phyloP scores from a whole-genome alignment of 2,888 invertebrate species.

The Lucinisca nassula region DNA sequence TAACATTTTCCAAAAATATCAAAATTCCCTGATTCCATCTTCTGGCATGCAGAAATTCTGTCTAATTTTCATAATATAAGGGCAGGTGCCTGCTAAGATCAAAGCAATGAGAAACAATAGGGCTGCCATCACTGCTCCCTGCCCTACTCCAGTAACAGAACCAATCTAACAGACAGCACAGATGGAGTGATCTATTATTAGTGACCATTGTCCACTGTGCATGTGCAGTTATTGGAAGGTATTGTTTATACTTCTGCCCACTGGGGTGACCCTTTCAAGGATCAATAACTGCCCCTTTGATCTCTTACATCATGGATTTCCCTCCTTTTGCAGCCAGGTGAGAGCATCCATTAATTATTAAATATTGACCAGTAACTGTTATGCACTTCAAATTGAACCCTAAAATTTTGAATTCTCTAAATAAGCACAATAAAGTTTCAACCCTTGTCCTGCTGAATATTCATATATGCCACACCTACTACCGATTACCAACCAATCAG shows the following conservation, averaged over 20 bases:
- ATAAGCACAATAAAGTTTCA: no score
- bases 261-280: background rate
- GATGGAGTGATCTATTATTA: constrained; percentile 9
- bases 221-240: constrained; percentile 9
- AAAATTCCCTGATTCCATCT: background rate
- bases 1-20: constrained; percentile 8
- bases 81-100: background rate
- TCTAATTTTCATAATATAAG: background rate
- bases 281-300: constrained; percentile 49
- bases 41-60: constrained; percentile 13
- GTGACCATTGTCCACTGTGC: background rate
- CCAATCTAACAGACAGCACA: background rate
- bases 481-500: no score
- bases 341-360: background rate
- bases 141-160: background rate
- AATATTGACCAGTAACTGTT: background rate
- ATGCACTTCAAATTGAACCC: background rate
- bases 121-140: background rate
- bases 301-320: constrained; percentile 58
- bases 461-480: no score
- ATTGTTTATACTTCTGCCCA: constrained; percentile 9
- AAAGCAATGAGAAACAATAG: background rate
- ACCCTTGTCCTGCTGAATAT: no score
- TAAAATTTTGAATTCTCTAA: background rate
- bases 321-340: constrained; percentile 56